Base-by-base conservation (phyloP, 2,797 vertebrate species). In the Peromyscus attwateri region DNA sequence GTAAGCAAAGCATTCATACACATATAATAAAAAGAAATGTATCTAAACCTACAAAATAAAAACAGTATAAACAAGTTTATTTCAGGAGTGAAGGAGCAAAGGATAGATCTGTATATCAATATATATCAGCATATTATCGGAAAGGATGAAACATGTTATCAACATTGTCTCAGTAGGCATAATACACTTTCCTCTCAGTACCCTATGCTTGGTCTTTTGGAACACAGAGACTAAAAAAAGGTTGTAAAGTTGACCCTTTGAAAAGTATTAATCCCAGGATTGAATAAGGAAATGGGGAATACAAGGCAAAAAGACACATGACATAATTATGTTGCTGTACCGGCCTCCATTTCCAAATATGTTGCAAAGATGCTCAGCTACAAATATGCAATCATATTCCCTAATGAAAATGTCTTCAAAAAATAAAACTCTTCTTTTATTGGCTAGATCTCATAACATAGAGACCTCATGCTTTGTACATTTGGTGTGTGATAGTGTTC, bases 21-120 rank as follows among this genome's bases (percentile, higher is more conserved):
- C 31, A 46, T 23, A 31, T 49, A 82, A 52, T 70, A 52, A 68
- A 46, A 71, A 37, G 37, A n/a, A 71, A 4, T n/a, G 43, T 27
- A 3, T 27, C 66, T 71, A 87, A 52, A 71, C 52, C 23, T 91
- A 91, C 89, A 52, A 31, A 64, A 49, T n/a, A 68, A 68, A 66
- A 68, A n/a, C 43, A 64, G 29, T 34, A 13, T 68, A 95, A 95
- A 52, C 70, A 68, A 57, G 37, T 88, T 92, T 85, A 71, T 94
- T 8, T 80, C 77, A 88, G 77, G 77, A 62, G 76, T 75, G n/a
- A 68, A 89, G 52, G 34, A 11, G 12, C 57, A 40, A 75, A 92
- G 13, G 25, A 46, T 89, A 0, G 12, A 66, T 84, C 52, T 87
- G 3, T 85, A 0, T 83, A 40, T 82, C 43, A 29, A 17, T 64